A percentile compares a stretch with the other conserved stretches of the same genome.
Evolutionary conservation across 2,888 invertebrate genomes (phyloP).

Genomic region (Eupelmus urozonus): DNA sequence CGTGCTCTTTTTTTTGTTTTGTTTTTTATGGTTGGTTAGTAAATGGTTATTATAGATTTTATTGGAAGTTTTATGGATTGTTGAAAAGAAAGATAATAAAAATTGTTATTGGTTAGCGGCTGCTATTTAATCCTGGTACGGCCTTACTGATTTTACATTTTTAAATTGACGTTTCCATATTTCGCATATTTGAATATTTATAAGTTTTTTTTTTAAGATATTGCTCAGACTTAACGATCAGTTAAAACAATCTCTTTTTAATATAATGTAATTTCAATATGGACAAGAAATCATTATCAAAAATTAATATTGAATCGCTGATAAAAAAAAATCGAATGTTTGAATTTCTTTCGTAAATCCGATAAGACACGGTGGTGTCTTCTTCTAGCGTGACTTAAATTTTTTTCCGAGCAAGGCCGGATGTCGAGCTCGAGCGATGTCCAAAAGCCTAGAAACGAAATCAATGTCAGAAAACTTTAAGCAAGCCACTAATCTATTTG

Average conservation of each 20-base stretch:
- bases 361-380: constrained; percentile 23
- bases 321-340: constrained; percentile 26
- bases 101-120: too few species aligned
- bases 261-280: background rate
- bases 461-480: background rate
- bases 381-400: constrained; percentile 27
- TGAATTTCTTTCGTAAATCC: constrained; percentile 32
- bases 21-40: background rate
- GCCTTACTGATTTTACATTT: too few species aligned
- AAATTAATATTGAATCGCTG: constrained; percentile 44
- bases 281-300: constrained; percentile 11
- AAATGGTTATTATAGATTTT: too few species aligned
- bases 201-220: background rate
- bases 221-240: background rate
- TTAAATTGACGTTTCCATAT: background rate
- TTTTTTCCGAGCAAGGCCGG: constrained; percentile 5
- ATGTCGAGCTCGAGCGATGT: background rate
- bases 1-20: background rate
- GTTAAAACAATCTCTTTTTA: background rate
- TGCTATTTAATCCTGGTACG: too few species aligned
- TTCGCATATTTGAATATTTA: background rate
- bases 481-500: background rate
- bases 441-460: constrained; percentile 31
- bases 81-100: too few species aligned
- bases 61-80: background rate